Base-by-base conservation (phyloP, 2,113 vertebrate species). In the Planiliza haematocheilus region DNA sequence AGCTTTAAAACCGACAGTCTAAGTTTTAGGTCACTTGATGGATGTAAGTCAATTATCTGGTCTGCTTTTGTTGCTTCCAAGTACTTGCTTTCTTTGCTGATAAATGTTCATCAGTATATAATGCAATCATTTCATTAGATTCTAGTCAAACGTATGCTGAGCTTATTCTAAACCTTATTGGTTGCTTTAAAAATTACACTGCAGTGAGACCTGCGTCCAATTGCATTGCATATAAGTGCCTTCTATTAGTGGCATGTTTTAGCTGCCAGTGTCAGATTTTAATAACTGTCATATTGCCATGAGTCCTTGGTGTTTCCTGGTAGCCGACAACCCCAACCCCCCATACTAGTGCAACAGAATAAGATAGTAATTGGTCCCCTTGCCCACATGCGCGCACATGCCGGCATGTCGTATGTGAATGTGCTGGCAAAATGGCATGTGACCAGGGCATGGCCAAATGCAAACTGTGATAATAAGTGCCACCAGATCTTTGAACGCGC, bases 381-480 rank as follows among this genome's bases (percentile, higher is more conserved):
- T 50, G 24, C 37, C 50, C 45, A 50, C 59, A 77, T 70, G 62
- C 56, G 64, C 59, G 46, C 71, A 68, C n/a, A 30, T 5, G 24
- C 24, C 24, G 2, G 24, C 69, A 52, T 66, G 70, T 58, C 20
- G 46, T 7, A 56, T 53, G 13, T 38, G 58, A 77, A 69, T 34
- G 52, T 17, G 72, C 5, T 12, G 9, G 38, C 0, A 10, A 61
- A 79, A 68, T 53, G 49, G 46, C 34, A 24, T 65, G 70, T 56
- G 74, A 80, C 12, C 41, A 30, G 58, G 77, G 49, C 56, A 53
- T 10, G 66, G 69, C 68, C 7, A 30, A 48, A 56, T 41, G 51
- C 65, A 67, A 56, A 18, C 67, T 73, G 72, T 5, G 59, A 55
- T 87, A 85, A 86, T 82, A 78, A 86, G 66, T 68, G 50, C 65